Evolutionary conservation across 2,113 vertebrate genomes (phyloP).

Genomic region (Tonatia bakeri): DNA sequence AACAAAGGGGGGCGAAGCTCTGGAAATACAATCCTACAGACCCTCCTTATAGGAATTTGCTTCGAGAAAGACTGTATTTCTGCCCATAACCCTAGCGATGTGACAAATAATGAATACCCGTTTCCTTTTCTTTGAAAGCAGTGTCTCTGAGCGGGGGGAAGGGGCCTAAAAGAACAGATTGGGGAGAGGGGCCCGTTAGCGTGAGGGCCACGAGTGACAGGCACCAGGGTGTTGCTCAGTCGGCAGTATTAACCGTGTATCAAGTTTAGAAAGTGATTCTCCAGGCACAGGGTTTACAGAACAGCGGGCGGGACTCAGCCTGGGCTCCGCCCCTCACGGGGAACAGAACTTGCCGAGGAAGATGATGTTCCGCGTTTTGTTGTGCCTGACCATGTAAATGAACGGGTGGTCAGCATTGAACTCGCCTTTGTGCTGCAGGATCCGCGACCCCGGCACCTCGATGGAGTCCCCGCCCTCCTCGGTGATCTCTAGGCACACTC

Average conservation of each 20-base stretch:
- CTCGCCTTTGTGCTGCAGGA: slow-evolving; percentile 86
- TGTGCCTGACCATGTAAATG: slow-evolving; percentile 84
- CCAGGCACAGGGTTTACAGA: slow-evolving; percentile 57
- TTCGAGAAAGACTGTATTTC: not conserved
- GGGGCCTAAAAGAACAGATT: not conserved
- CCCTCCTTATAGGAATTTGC: not conserved
- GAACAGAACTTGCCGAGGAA: slow-evolving; percentile 84
- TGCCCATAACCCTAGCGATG: not conserved
- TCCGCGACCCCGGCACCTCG: slow-evolving; percentile 83
- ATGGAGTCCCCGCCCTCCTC: slow-evolving; percentile 83
- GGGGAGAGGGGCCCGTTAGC: not conserved
- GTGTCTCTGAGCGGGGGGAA: not conserved
- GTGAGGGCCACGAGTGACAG: slow-evolving; percentile 63
- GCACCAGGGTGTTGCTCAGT: slow-evolving; percentile 9
- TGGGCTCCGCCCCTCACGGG: slow-evolving; percentile 69
- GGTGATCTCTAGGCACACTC: slow-evolving; percentile 80
- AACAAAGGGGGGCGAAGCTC: not conserved
- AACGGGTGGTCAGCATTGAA: slow-evolving; percentile 85
- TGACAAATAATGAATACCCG: not conserved
- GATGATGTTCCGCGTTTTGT: slow-evolving; percentile 83
- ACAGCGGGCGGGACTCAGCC: slow-evolving; percentile 17
- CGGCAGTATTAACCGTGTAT: slow-evolving; percentile 50
- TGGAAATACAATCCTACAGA: not conserved
- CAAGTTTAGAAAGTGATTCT: slow-evolving; percentile 58
- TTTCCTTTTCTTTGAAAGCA: slow-evolving; percentile 33